Base-by-base conservation (phyloP, 2,797 vertebrate genomes). In the Ciconia nigra region DNA sequence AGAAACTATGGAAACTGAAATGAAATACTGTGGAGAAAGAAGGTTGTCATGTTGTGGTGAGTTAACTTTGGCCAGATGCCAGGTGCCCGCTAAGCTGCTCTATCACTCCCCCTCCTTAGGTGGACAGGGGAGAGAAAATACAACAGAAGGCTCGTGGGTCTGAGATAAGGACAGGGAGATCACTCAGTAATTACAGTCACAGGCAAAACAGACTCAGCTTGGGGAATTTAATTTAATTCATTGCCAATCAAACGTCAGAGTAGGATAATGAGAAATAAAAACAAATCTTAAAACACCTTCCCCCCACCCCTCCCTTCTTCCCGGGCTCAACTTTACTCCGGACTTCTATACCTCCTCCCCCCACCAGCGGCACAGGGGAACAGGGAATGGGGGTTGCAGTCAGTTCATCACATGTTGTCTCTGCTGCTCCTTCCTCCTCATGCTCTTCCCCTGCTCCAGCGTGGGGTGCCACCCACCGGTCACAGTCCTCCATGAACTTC, bases 141-240 rank as follows among this genome's bases (percentile, higher is more conserved):
- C 3, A 4, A 37, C 9, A 22, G 22, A 72, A 69, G 15, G 9
- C 18, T 49, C 2, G 1, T 44, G 15, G 3, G 9, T 58, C 1
- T 1, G 2, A 57, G 72, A 9, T 90, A 39, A 83, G 28, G 26
- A 39, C 37, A 57, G 41, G n/a, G 16, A 81, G 16, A 42, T 77
- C 25, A 55, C 18, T 51, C n/a, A 52, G 42, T 21, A 71, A 31
- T 28, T 83, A n/a, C 0, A 0, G 33, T 71, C 33, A 70, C 7
- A 35, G 29, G 28, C 39, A 82, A 66, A 74, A 33, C 46, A 70
- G 52, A 52, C 21, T 66, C 6, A 2, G 4, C 66, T 66, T 66
- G 46, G 29, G 72, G 25, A 87, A 69, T 28, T 42, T 41, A 8
- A 25, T 58, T 52, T 62, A 18, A 44, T 59, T 76, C 8, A 52